Percentiles rank a stretch among this genome's conserved stretches.
Evolutionary conservation across 2,113 vertebrate genomes (phyloP).

Genomic region (Melanotaenia duboulayi): DNA sequence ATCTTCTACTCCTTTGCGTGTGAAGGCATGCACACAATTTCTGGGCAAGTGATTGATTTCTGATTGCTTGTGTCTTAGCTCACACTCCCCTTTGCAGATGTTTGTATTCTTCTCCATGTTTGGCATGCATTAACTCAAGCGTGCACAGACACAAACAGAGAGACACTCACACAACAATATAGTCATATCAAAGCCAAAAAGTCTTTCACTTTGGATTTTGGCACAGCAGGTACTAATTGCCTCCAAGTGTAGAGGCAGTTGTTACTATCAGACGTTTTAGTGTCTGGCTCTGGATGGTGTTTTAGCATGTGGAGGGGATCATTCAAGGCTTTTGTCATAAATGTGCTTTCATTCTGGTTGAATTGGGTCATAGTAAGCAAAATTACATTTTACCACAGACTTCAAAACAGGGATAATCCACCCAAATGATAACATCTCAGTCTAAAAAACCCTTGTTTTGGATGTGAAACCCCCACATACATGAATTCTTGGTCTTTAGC

Average conservation of each 20-base stretch:
- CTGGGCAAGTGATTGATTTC: conserved; percentile 58
- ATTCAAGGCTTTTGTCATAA: conserved; percentile 38
- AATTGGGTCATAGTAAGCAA: conserved; percentile 27
- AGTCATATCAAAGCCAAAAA: conserved; percentile 51
- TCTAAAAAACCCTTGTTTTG: conserved; percentile 9
- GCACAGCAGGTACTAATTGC: conserved; percentile 32
- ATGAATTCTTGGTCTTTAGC: not conserved
- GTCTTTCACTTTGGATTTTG: conserved; percentile 44
- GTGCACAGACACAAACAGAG: conserved; percentile 50
- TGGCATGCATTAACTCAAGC: conserved; percentile 29
- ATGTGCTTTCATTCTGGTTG: conserved; percentile 52
- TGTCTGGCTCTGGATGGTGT: conserved; percentile 21
- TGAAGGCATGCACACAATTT: conserved; percentile 61
- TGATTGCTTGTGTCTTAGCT: conserved; percentile 72
- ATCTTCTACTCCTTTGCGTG: conserved; percentile 46
- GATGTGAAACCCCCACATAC: conserved; percentile 12
- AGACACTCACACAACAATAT: conserved; percentile 48
- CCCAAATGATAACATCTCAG: conserved; percentile 45
- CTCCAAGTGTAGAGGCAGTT: conserved; percentile 49
- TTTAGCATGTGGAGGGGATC: conserved; percentile 37
- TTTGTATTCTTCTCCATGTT: conserved; percentile 49
- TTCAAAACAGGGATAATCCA: conserved; percentile 33
- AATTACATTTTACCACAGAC: conserved; percentile 34
- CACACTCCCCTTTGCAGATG: conserved; percentile 59
- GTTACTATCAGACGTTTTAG: conserved; percentile 39